Percentiles rank a stretch among this genome's conserved stretches.
phyloP scores from a whole-genome alignment of 64 coral and sea anemone species.

The Catalaphyllia jardinei region DNA sequence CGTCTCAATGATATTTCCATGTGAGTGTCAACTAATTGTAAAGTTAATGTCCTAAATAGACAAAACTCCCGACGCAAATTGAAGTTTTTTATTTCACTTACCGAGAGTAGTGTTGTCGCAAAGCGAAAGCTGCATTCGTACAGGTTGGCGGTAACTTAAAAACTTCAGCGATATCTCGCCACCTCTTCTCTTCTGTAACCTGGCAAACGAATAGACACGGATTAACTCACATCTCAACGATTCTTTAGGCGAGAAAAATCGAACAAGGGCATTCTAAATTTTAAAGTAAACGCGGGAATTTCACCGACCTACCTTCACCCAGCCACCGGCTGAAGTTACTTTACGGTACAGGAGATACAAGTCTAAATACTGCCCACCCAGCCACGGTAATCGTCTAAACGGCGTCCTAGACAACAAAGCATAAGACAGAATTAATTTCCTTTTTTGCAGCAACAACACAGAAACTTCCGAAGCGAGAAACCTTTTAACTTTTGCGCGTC shows the following conservation, averaged over 20 bases:
- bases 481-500: slow-evolving; percentile 18
- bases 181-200: slow-evolving; percentile 94
- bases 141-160: slow-evolving; percentile 98
- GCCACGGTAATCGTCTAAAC: slow-evolving; percentile 86
- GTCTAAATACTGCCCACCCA: slow-evolving; percentile 95
- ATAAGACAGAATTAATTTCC: slow-evolving; percentile 56
- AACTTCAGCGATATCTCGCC: slow-evolving; percentile 94
- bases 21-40: slow-evolving; percentile 24
- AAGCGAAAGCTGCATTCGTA: slow-evolving; percentile 96
- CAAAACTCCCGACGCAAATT: neutral
- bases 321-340: slow-evolving; percentile 91
- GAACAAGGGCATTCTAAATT: slow-evolving; percentile 20
- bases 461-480: slow-evolving; percentile 77
- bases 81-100: slow-evolving; percentile 24
- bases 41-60: slow-evolving; percentile 11
- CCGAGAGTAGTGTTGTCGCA: slow-evolving; percentile 95
- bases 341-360: slow-evolving; percentile 96
- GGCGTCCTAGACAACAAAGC: slow-evolving; percentile 86
- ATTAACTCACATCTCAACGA: slow-evolving; percentile 26
- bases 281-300: slow-evolving; percentile 32
- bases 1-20: neutral
- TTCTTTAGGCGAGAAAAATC: slow-evolving; percentile 9
- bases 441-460: slow-evolving; percentile 43
- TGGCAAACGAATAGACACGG: slow-evolving; percentile 24
- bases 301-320: slow-evolving; percentile 82